Conservation (phyloP, 2,888 invertebrate genomes). For the Epinotia brunnichana region DNA sequence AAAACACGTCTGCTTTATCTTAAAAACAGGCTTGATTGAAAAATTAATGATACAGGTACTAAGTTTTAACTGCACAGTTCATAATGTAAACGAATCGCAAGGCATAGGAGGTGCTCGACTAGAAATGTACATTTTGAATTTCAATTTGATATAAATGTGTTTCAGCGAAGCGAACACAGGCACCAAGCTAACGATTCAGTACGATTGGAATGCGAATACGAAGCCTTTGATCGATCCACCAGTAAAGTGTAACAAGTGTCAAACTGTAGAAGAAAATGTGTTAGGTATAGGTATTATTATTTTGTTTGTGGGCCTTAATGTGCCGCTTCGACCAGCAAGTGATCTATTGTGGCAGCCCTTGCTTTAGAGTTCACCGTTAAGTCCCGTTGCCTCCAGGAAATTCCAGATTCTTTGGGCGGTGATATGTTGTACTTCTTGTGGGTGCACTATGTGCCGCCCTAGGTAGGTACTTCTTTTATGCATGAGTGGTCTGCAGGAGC, state of each 20-base stretch:
- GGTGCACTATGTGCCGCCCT: no score
- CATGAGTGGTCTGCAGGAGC: no score
- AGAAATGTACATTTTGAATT: neutral
- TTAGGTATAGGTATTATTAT: neutral
- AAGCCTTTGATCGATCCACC: neutral
- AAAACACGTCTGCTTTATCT: conserved; percentile 19
- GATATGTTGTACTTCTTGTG: no score
- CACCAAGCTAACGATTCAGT: neutral
- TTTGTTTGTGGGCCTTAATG: no score
- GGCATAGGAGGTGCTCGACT: neutral
- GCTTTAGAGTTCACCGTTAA: no score
- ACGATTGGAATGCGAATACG: neutral
- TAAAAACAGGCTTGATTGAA: neutral
- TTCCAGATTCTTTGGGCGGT: no score
- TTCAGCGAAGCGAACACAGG: neutral
- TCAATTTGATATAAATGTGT: neutral
- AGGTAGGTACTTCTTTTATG: no score
- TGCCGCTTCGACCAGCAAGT: no score
- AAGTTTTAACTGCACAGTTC: neutral
- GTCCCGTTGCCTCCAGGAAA: no score
- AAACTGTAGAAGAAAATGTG: conserved; percentile 1
- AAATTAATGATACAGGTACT: neutral
- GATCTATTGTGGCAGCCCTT: no score
- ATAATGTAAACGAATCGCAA: neutral
- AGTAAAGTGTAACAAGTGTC: neutral